phyloP scores from a whole-genome alignment of 1,140 invertebrate genomes.

The Centruroides sculpturatus region DNA sequence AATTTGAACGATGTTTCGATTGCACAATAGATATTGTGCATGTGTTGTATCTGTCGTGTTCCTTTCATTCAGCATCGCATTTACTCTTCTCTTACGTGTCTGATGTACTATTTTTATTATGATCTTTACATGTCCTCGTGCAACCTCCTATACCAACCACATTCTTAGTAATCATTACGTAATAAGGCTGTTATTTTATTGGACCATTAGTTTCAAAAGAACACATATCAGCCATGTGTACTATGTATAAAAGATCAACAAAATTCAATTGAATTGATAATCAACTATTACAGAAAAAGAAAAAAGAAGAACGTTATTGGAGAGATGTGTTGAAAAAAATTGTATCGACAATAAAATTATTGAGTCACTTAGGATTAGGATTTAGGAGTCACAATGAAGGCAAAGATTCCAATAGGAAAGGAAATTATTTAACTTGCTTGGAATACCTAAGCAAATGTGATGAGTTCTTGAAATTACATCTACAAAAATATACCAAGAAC shows the following conservation, averaged over 20 bases:
- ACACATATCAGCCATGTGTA: not conserved
- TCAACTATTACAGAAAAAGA: not conserved
- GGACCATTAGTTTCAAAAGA: not conserved
- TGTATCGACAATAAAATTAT: constrained; percentile 1
- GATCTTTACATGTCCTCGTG: too few species aligned
- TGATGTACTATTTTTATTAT: too few species aligned
- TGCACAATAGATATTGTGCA: too few species aligned
- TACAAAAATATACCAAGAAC: not conserved
- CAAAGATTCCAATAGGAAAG: constrained; percentile 3
- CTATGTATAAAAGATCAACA: not conserved
- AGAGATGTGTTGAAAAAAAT: constrained; percentile 1
- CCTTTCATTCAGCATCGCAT: too few species aligned
- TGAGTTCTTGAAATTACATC: constrained; percentile 1
- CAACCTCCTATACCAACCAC: too few species aligned
- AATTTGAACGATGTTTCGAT: too few species aligned
- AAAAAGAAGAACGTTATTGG: not conserved
- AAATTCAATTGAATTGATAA: not conserved
- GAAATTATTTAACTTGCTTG: constrained; percentile 5
- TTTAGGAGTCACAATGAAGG: constrained; percentile 1
- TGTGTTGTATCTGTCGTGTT: too few species aligned
- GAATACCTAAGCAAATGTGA: constrained; percentile 1
- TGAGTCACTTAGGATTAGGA: constrained; percentile 1
- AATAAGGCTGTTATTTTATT: not conserved
- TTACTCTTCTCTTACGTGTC: too few species aligned
- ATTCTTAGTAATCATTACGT: too few species aligned